Conservation (phyloP, 1,140 invertebrate species). For the Lysiphlebus fabarum region DNA sequence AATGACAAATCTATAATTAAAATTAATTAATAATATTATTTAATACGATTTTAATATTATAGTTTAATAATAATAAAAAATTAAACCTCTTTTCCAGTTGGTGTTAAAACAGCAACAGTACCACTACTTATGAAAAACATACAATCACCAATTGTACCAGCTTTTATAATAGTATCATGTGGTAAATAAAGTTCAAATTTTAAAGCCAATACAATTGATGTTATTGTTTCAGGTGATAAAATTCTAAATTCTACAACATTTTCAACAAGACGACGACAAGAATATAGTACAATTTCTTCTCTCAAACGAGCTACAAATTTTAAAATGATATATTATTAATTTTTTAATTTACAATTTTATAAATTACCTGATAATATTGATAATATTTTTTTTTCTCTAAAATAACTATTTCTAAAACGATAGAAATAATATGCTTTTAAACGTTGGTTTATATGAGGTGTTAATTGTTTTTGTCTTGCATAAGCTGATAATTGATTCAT, state of each 20-base stretch:
- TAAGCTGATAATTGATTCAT: constrained; percentile 48
- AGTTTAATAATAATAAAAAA: constrained; percentile 13
- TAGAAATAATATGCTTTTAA: constrained; percentile 43
- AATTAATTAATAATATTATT: constrained; percentile 6
- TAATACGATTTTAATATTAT: constrained; percentile 13
- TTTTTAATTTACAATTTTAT: constrained; percentile 6
- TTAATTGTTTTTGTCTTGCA: constrained; percentile 44
- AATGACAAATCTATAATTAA: constrained; percentile 50
- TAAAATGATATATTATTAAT: background rate
- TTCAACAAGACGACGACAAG: constrained; percentile 43
- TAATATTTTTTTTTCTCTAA: constrained; percentile 41
- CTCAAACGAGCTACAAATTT: constrained; percentile 22
- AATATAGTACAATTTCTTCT: constrained; percentile 43
- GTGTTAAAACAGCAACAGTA: constrained; percentile 59
- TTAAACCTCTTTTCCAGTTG: constrained; percentile 58
- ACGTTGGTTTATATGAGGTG: constrained; percentile 42
- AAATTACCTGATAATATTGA: constrained; percentile 40
- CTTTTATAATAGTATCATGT: constrained; percentile 54
- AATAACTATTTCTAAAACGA: constrained; percentile 45
- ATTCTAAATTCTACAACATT: constrained; percentile 44
- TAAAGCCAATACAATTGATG: constrained; percentile 37
- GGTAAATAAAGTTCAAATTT: constrained; percentile 47
- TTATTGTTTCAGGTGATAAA: constrained; percentile 36
- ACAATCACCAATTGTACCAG: constrained; percentile 57
- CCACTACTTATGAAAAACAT: constrained; percentile 62